Base-by-base conservation (phyloP, 2,888 invertebrate genomes). In the Chrysolina americana region DNA sequence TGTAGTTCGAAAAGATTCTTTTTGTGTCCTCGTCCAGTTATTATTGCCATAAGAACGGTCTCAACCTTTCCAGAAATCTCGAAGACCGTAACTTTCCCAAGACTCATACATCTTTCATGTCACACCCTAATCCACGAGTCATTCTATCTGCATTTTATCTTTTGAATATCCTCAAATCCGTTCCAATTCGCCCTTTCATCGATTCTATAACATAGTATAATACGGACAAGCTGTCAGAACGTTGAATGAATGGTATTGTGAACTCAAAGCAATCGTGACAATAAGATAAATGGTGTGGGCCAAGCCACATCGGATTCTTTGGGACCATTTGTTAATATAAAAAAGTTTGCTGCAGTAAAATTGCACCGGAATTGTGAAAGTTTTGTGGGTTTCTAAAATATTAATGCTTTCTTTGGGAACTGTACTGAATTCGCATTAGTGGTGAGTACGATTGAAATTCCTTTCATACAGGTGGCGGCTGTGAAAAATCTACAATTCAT, bases 161-260 rank as follows among this genome's bases (percentile, higher is more conserved):
- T 53, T 53, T 53, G 53, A 53, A 53, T 53, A 19, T 11, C 21
- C 21, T 53, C 19, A 53, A 53, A 53, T 53, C 53, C 23, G 19
- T 10, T 19, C 5, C 21, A 19, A 53, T 53, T 53, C 23, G 17
- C 4, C 10, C 53, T 53, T 23, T 53, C 53, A 53, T 53, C 53
- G 53, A 53, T 13, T 53, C 21, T 21, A 53, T 21, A 53, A 53
- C 21, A 53, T 21, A 53, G 53, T 17, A 53, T 53, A 21, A 53
- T 53, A 53, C 53, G 17, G 53, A 53, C 53, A 53, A 53, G 21
- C 53, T 53, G 53, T 23, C 53, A 21, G 21, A 53, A 53, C 19
- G 19, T 5, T 21, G 21, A 21, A 53, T 53, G 1, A 53, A 53
- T 53, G 53, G 53, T 21, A 21, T 19, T 53, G 53, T 53, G 21